Base-by-base conservation (phyloP, 2,797 vertebrate genomes). In the Hephaestus fuliginosus region DNA sequence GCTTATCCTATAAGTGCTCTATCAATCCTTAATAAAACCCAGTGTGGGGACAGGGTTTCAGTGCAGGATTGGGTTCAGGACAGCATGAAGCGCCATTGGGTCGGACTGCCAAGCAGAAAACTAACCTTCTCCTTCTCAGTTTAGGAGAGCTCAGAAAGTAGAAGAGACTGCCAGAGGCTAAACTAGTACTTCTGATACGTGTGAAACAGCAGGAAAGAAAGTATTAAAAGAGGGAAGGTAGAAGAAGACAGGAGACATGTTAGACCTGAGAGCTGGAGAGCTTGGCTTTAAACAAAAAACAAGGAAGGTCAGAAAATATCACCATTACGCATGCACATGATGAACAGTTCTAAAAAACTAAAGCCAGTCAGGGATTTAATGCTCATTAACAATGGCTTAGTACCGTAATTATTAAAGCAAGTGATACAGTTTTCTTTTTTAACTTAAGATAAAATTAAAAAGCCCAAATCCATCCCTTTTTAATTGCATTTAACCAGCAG, bases 71-170 rank as follows among this genome's bases (percentile, higher is more conserved):
- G 64, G 70, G 61, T 39, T 75, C 28, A 15, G 74, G 74, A 64
- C 13, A 83, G 83, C 48, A 20, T 64, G 80, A 87, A 80, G 82
- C 44, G 49, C 67, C 80, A 87, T 62, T 70, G 61, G 62, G 41
- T 73, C 76, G 48, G 56, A 71, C 74, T 36, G 36, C 62, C 53
- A 79, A 61, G 81, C 81, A 79, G 68, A 71, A 33, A 88, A 96
- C 95, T 93, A 90, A 96, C 95, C 95, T 95, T 93, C 94, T 93
- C 84, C 92, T 92, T 93, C 93, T 94, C 89, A 88, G 88, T 92
- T 93, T 95, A 93, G 95, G 92, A 94, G 95, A 95, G 89, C 87
- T 94, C 91, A 95, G 89, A 94, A 94, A 95, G 93, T 88, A 93
- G 93, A 94, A 88, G 83, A 96, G 94, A 83, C 91, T 91, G 74